Base-by-base conservation (phyloP, 2,888 invertebrate genomes). In the Eupithecia abbreviata region DNA sequence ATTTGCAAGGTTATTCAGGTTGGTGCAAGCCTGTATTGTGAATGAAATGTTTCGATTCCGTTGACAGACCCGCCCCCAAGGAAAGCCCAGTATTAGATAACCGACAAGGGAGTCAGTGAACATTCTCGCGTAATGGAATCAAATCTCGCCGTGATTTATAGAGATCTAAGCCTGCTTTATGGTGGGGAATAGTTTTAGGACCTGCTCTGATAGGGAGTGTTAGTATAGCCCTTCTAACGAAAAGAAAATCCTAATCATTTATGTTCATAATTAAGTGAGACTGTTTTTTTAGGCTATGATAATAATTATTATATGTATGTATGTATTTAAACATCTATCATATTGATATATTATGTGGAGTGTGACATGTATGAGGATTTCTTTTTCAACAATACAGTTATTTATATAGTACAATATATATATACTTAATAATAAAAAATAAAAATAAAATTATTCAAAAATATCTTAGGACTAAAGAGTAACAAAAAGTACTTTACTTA, bases 51-150 rank as follows among this genome's bases (percentile, higher is more conserved):
- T 82, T 80, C 80, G 75, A 83, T 84, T 81, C 82, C 83, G 84
- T 84, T 83, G 85, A 84, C 83, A 82, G 81, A 80, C 81, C 80
- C 76, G 73, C 79, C 75, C 79, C 80, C 77, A 80, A 81, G 82
- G 82, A 82, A 80, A 84, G 82, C 82, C 82, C 74, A 79, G 82
- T 83, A 85, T 87, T 84, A 85, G 86, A 87, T 87, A 86, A 83
- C 82, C 81, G 71, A 68, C 80, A 79, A 82, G 79, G 82, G 86
- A 84, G 84, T 84, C 82, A 80, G 82, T 79, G 83, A 76, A 83
- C 81, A 82, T 85, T 81, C 78, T 80, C 79, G 80, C 80, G 81
- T 84, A 82, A 84, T 82, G 84, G 81, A 84, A 84, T 81, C 79
- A 82, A 81, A 82, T 82, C 80, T 77, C 76, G 62, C 45, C 42